Evolutionary conservation across 2,797 vertebrate species (phyloP).

Genomic region (Pitangus sulphuratus): DNA sequence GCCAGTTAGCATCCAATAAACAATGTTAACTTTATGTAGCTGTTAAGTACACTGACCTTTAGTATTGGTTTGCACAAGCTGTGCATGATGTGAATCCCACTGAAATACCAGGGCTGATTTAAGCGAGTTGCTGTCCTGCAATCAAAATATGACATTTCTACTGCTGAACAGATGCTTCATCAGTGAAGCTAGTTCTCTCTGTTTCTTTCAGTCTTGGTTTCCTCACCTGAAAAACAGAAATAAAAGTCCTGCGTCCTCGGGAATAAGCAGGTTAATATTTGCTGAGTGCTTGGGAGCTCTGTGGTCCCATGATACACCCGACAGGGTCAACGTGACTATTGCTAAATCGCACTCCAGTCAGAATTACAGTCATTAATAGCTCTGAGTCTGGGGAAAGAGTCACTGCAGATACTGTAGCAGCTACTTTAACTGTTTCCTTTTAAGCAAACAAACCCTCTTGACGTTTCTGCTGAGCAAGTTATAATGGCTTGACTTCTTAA

Average conservation of each 20-base stretch:
- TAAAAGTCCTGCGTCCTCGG: background rate
- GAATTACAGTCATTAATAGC: constrained; percentile 63
- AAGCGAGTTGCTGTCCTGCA: constrained; percentile 44
- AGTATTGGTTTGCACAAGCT: constrained; percentile 46
- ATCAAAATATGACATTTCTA: constrained; percentile 30
- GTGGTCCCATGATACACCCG: constrained; percentile 34
- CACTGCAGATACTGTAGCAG: constrained; percentile 57
- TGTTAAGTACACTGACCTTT: constrained; percentile 62
- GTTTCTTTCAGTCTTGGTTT: background rate
- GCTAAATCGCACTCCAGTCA: constrained; percentile 63
- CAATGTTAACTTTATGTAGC: constrained; percentile 33
- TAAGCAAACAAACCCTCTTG: constrained; percentile 48
- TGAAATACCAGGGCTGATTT: constrained; percentile 32
- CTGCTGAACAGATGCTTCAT: background rate
- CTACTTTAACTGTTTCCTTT: constrained; percentile 59
- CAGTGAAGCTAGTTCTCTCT: background rate
- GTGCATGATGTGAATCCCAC: background rate
- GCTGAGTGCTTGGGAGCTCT: constrained; percentile 45
- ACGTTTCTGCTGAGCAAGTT: constrained; percentile 47
- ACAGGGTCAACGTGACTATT: constrained; percentile 59
- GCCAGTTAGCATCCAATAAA: constrained; percentile 2
- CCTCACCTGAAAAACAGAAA: constrained; percentile 12
- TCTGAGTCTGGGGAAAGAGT: constrained; percentile 62
- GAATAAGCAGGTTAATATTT: constrained; percentile 64
- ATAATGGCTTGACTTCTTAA: constrained; percentile 38